phyloP scores from a whole-genome alignment of 1,140 invertebrate genomes.

The Spodoptera frugiperda region DNA sequence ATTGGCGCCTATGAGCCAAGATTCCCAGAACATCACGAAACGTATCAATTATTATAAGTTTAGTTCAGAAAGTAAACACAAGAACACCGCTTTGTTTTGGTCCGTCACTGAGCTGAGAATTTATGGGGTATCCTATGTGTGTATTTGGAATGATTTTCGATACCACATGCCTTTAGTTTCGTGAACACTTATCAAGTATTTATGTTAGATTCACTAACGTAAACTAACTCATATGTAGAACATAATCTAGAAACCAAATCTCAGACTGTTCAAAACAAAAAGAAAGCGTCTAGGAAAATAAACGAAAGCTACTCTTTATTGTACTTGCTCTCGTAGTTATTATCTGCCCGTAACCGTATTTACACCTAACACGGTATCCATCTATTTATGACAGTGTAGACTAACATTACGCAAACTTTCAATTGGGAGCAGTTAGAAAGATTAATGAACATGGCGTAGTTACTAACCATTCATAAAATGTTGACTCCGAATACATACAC shows the following conservation, averaged over 20 bases:
- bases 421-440: not conserved
- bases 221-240: no score
- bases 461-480: not conserved
- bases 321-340: not conserved
- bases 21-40: constrained; percentile 28
- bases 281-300: no score
- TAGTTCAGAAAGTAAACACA: constrained; percentile 31
- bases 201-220: not conserved
- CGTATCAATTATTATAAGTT: constrained; percentile 40
- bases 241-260: no score
- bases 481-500: not conserved
- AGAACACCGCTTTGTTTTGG: constrained; percentile 31
- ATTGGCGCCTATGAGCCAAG: constrained; percentile 31
- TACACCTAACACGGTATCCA: no score
- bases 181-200: constrained; percentile 1
- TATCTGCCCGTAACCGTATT: not conserved
- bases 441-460: not conserved
- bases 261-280: no score
- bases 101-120: constrained; percentile 23
- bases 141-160: constrained; percentile 18
- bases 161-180: constrained; percentile 2
- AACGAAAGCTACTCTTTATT: no score
- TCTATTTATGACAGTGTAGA: not conserved
- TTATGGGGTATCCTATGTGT: constrained; percentile 18
- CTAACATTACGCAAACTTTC: not conserved